Evolutionary conservation across 2,797 vertebrate species (phyloP).

Genomic region (Cichlasoma orientale): DNA sequence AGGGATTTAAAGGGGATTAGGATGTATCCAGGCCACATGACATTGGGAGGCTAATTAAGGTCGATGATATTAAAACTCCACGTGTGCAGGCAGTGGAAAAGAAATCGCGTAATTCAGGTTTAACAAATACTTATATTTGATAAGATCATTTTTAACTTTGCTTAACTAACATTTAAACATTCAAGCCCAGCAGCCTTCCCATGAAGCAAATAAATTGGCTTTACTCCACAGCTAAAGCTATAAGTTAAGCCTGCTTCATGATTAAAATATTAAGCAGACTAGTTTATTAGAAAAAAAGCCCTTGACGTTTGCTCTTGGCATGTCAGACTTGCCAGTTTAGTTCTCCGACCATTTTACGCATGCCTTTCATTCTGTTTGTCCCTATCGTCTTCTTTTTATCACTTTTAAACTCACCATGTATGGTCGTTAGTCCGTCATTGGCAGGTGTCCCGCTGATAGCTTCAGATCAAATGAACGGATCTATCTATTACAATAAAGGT

Average conservation of each 20-base stretch:
- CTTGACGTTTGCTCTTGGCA: constrained; percentile 18
- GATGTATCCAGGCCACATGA: constrained; percentile 51
- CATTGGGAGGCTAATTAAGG: constrained; percentile 67
- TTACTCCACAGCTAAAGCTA: not conserved
- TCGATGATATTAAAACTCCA: constrained; percentile 45
- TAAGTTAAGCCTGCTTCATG: not conserved
- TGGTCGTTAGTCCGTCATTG: constrained; percentile 6
- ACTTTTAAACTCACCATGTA: constrained; percentile 68
- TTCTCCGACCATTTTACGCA: not conserved
- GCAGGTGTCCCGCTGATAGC: constrained; percentile 48
- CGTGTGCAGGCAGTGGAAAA: constrained; percentile 6
- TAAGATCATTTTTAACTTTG: not conserved
- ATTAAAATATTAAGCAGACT: not conserved
- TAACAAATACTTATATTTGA: not conserved
- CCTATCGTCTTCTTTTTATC: not conserved
- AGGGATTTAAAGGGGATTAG: constrained; percentile 76
- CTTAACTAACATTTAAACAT: not conserved
- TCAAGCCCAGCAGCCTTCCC: not conserved
- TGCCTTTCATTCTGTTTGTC: not conserved
- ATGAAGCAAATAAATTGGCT: not conserved
- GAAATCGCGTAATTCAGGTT: not conserved
- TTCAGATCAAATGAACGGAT: constrained; percentile 22
- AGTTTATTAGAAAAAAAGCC: not conserved
- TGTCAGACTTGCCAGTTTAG: constrained; percentile 20
- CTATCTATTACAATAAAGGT: constrained; percentile 7